Conservation (phyloP, 2,113 vertebrate genomes). For the Falco punctatus region DNA sequence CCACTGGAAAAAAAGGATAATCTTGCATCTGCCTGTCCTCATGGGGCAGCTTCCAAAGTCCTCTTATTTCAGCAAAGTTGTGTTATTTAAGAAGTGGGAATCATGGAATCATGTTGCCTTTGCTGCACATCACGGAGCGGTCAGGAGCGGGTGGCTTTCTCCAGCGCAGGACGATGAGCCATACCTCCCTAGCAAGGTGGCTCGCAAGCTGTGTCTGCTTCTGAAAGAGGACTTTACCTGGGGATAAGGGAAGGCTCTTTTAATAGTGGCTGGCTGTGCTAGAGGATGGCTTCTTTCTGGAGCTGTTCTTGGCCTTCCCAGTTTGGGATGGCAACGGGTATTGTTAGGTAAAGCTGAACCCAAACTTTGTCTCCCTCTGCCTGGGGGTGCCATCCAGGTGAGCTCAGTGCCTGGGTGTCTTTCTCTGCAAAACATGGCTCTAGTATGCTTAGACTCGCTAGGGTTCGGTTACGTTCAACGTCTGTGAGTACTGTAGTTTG, state of each 20-base stretch:
- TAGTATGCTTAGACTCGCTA: not conserved
- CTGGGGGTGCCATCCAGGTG: not conserved
- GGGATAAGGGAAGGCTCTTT: not conserved
- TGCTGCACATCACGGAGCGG: accelerated
- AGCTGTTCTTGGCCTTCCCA: not conserved
- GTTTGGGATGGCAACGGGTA: not conserved
- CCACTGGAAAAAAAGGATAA: not conserved
- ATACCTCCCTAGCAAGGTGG: not conserved
- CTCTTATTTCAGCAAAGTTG: not conserved
- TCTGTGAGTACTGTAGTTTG: not conserved
- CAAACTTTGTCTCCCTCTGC: not conserved
- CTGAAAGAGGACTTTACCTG: not conserved
- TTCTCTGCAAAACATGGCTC: accelerated
- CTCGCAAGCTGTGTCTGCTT: not conserved
- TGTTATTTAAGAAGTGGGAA: not conserved
- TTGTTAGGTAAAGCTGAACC: not conserved
- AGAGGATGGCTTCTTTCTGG: not conserved
- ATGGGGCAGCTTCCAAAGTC: not conserved
- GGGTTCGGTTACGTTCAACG: not conserved
- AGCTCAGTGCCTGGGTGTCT: not conserved
- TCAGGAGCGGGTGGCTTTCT: not conserved
- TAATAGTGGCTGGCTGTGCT: not conserved
- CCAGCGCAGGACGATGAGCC: not conserved
- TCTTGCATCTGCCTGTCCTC: not conserved
- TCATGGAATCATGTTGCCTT: not conserved